phyloP scores from a whole-genome alignment of 2,113 vertebrate genomes.

The Ptyas mucosa region DNA sequence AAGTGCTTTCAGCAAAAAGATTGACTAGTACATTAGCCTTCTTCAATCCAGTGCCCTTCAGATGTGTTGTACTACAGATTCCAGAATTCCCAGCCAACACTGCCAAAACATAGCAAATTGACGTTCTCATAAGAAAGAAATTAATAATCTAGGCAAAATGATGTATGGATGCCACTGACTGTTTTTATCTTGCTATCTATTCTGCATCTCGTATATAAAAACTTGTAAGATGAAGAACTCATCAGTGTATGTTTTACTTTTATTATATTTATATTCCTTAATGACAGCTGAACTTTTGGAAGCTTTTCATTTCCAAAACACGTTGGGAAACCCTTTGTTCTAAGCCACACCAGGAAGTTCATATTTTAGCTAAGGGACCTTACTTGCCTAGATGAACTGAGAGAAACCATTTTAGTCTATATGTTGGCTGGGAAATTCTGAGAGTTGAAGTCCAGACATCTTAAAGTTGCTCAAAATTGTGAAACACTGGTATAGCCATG shows the following conservation, averaged over 20 bases:
- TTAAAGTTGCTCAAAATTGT: neutral
- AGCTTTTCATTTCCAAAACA: neutral
- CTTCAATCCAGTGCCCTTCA: neutral
- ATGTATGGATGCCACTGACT: neutral
- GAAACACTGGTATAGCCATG: neutral
- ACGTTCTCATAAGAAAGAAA: too few species aligned
- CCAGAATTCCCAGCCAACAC: neutral
- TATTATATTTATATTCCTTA: neutral
- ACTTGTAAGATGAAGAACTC: neutral
- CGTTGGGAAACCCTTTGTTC: neutral
- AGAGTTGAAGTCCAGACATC: neutral
- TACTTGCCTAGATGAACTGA: neutral
- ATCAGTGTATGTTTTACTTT: neutral
- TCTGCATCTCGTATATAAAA: neutral
- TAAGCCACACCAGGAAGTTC: neutral
- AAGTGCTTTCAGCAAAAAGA: neutral
- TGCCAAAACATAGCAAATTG: neutral
- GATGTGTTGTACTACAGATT: neutral
- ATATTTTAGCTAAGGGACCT: neutral
- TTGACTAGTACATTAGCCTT: neutral
- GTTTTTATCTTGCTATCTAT: neutral
- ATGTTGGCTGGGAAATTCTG: neutral
- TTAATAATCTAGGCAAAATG: neutral
- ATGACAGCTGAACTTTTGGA: neutral
- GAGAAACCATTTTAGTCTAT: neutral